These are phyloP conservation scores for Sipha maydis DNA, from an alignment of 2,888 invertebrate genomes.

Conservation along the genomic window DNA sequence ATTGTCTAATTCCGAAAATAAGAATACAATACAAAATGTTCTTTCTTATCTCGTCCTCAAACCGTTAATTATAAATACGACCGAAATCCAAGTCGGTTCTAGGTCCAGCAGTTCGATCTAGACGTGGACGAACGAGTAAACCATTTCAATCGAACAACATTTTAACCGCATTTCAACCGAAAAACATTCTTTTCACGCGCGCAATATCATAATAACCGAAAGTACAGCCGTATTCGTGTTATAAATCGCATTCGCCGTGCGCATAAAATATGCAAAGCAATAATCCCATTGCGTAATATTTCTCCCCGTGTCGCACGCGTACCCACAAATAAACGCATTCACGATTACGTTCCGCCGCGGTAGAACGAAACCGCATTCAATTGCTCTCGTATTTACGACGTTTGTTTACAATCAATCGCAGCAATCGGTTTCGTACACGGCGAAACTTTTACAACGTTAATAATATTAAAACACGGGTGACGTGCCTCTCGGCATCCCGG, in stretches of 20 bases:
- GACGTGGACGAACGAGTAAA: too few relatives aligned
- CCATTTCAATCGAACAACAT: too few relatives aligned
- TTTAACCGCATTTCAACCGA: too few relatives aligned
- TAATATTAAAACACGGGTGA: neutral
- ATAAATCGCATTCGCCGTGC: neutral
- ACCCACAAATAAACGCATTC: neutral
- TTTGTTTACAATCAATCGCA: neutral
- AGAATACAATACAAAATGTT: too few relatives aligned
- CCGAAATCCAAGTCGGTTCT: too few relatives aligned
- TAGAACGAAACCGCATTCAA: neutral
- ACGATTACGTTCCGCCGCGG: neutral
- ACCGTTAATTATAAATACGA: too few relatives aligned
- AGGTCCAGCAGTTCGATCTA: too few relatives aligned
- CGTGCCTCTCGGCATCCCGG: neutral
- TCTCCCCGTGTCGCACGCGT: too few relatives aligned
- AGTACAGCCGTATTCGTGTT: neutral
- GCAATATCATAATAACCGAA: neutral
- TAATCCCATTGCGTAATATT: neutral
- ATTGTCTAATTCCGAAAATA: too few relatives aligned
- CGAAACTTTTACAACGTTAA: neutral
- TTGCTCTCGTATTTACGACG: neutral
- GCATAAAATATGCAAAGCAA: conserved; percentile 1
- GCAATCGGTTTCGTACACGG: neutral
- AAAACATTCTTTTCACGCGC: too few relatives aligned
- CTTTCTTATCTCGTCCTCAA: too few relatives aligned